phyloP scores from a whole-genome alignment of 2,797 vertebrate genomes.

The Pseudochirops corinnae region DNA sequence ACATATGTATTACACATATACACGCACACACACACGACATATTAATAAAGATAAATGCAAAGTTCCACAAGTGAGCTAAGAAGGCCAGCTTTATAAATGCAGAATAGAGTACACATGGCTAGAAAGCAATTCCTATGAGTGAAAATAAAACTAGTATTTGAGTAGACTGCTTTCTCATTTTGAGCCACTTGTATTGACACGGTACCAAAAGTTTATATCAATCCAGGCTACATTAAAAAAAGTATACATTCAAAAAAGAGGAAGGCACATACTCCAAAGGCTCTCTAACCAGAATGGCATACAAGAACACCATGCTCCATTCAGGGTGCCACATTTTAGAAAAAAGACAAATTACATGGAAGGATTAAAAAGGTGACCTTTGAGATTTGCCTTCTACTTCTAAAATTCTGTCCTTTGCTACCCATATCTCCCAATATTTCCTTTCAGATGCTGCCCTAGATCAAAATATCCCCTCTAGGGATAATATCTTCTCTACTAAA shows the following conservation, averaged over 20 bases:
- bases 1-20: not conserved
- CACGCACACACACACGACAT: not conserved
- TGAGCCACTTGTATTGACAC: not conserved
- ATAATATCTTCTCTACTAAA: not conserved
- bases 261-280: not conserved
- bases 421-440: not conserved
- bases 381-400: not conserved
- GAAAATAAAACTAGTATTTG: not conserved
- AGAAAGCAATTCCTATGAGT: not conserved
- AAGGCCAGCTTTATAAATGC: not conserved
- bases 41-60: not conserved
- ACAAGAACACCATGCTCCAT: not conserved
- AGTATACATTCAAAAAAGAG: not conserved
- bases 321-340: not conserved
- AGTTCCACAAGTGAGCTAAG: not conserved
- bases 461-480: too few species aligned
- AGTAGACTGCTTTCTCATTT: not conserved
- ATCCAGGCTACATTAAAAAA: not conserved
- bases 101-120: not conserved
- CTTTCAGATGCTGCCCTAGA: not conserved
- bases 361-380: not conserved
- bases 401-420: not conserved
- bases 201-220: not conserved
- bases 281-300: not conserved
- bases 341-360: not conserved